Base-by-base conservation (phyloP, 2,113 vertebrate species). In the Chlorodrepanis virens region DNA sequence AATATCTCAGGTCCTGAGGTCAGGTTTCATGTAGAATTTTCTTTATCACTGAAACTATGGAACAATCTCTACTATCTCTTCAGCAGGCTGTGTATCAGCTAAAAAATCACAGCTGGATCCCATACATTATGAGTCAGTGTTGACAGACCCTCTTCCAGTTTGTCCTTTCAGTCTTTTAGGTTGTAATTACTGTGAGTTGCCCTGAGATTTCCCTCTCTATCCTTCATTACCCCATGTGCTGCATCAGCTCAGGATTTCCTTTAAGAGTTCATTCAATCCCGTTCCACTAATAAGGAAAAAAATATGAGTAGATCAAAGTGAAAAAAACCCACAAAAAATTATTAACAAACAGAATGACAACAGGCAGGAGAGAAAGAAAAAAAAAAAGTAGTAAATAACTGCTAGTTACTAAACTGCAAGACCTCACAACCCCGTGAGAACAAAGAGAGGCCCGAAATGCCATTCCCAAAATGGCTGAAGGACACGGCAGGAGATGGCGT, bases 341-440 rank as follows among this genome's bases (percentile, higher is more conserved):
- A n/a, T 44, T 28, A 79, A 64, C 24, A 35, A 35, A 18, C 14
- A 29, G 37, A 42, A 64, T n/a, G 14, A 6, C 59, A 42, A 10
- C 29, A 53, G 18, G 14, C 14, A 18, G 24, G 19, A 13, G 19
- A 11, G 2, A 5, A 14, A 33, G 44, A 50, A 20, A 24, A 54
- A 35, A 63, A 13, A n/a, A 44, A 56, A 61, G 42, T 25, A 9
- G 23, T 13, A 52, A 52, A 13, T 16, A 52, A 22, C 23, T n/a
- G 23, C 23, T 40, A 25, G 29, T 12, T 39, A 29, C n/a, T 35
- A 35, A 75, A 18, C 25, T 29, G 72, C 72, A 18, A 18, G 19
- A 10, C 20, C 29, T 27, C 45, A 16, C 17, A 61, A 27, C 7
- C 22, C 10, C 5, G 2, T 0, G 1, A 18, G 10, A 77, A 50